These are phyloP conservation scores for Oriolus oriolus DNA, from an alignment of 2,113 vertebrate genomes.

Conservation along the genomic window DNA sequence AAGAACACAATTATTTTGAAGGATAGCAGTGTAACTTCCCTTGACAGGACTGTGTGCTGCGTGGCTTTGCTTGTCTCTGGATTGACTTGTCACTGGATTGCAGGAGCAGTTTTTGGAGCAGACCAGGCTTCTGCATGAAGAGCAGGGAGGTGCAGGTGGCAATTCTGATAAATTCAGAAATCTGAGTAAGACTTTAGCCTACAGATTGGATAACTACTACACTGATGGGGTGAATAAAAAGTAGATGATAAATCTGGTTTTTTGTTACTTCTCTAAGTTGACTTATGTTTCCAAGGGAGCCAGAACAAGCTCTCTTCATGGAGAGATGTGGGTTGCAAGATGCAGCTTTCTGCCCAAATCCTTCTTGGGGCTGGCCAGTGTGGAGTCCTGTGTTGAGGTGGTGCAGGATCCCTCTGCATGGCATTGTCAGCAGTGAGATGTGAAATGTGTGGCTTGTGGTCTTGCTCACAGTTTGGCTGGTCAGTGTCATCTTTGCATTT, in stretches of 20 bases:
- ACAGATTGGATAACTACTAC: background rate
- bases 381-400: fast-evolving
- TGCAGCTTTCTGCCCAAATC: background rate
- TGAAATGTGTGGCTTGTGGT: background rate
- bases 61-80: background rate
- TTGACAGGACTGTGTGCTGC: background rate
- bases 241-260: background rate
- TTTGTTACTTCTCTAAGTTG: background rate
- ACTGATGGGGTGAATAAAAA: background rate
- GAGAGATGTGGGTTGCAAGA: background rate
- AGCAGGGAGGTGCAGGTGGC: background rate
- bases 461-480: background rate
- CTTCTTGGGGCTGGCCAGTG: background rate
- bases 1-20: background rate
- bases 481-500: background rate
- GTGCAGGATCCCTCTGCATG: background rate
- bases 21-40: background rate
- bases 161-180: background rate
- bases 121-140: background rate
- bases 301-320: background rate
- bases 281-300: background rate
- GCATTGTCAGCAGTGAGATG: background rate
- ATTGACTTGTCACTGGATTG: background rate
- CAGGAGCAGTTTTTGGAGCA: background rate
- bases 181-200: background rate